These are phyloP conservation scores for Percina caprodes DNA, from an alignment of 2,113 vertebrate species.

Conservation along the genomic window DNA sequence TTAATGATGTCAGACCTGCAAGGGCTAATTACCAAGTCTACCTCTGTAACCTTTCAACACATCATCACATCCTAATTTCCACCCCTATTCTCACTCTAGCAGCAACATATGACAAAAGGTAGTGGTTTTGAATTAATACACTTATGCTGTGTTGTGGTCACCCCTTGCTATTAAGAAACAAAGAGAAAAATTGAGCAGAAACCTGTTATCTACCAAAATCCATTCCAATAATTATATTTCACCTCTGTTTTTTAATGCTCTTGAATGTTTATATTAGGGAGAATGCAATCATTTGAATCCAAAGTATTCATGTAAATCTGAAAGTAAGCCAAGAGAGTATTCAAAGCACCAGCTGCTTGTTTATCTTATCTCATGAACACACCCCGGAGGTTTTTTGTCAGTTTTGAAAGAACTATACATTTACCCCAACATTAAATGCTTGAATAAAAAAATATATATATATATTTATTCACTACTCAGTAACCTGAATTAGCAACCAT, in stretches of 20 bases:
- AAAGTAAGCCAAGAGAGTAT: constrained; percentile 23
- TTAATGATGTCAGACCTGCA: constrained; percentile 84
- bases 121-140: constrained; percentile 46
- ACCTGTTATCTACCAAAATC: constrained; percentile 19
- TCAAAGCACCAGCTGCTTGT: constrained; percentile 19
- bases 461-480: background rate
- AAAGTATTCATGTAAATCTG: constrained; percentile 39
- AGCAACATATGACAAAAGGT: constrained; percentile 61
- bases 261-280: constrained; percentile 34
- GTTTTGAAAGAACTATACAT: background rate
- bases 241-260: constrained; percentile 37
- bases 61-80: constrained; percentile 65
- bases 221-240: constrained; percentile 42
- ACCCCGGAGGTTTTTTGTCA: too few relatives aligned
- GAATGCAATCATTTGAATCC: constrained; percentile 43
- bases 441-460: background rate
- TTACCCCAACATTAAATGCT: background rate
- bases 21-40: constrained; percentile 84
- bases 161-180: constrained; percentile 10
- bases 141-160: constrained; percentile 22
- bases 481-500: background rate
- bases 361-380: too few relatives aligned
- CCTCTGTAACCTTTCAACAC: constrained; percentile 83
- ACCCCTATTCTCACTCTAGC: constrained; percentile 47
- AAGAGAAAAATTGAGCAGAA: constrained; percentile 14